Evolutionary conservation across 2,113 vertebrate species (phyloP).

Genomic region (Lepus americanus): DNA sequence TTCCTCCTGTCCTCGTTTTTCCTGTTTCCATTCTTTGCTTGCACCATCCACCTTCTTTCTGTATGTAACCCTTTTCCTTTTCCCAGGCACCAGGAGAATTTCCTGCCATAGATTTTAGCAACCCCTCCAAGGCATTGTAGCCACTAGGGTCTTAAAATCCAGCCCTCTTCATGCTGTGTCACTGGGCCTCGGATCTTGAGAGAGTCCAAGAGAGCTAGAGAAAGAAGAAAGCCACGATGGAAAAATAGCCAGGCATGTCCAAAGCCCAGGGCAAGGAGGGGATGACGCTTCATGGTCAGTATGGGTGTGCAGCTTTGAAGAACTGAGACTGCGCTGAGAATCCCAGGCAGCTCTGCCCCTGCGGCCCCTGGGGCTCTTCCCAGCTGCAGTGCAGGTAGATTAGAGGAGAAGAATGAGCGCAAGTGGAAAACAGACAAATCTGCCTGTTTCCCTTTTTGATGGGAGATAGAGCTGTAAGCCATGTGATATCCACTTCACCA

Average conservation of each 20-base stretch:
- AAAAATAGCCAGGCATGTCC: neutral
- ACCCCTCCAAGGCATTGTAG: neutral
- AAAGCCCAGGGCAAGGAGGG: neutral
- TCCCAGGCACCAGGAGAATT: neutral
- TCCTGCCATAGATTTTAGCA: neutral
- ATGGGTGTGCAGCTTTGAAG: neutral
- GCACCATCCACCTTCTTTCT: neutral
- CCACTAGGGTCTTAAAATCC: neutral
- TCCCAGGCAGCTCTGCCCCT: neutral
- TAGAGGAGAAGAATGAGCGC: neutral
- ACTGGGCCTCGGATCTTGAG: neutral
- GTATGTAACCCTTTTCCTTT: neutral
- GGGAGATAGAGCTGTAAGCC: neutral
- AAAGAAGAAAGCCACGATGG: neutral
- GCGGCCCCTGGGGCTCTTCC: neutral
- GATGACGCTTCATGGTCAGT: neutral
- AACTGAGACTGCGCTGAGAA: neutral
- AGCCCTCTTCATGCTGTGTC: neutral
- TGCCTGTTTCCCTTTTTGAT: neutral
- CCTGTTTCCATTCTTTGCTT: neutral
- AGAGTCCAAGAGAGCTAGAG: neutral
- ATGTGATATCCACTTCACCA: neutral
- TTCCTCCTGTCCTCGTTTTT: neutral
- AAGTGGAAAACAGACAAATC: neutral
- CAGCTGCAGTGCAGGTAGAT: neutral